These are phyloP conservation scores for Peribatodes rhomboidaria DNA, from an alignment of 2,888 invertebrate genomes.

Conservation along the genomic window DNA sequence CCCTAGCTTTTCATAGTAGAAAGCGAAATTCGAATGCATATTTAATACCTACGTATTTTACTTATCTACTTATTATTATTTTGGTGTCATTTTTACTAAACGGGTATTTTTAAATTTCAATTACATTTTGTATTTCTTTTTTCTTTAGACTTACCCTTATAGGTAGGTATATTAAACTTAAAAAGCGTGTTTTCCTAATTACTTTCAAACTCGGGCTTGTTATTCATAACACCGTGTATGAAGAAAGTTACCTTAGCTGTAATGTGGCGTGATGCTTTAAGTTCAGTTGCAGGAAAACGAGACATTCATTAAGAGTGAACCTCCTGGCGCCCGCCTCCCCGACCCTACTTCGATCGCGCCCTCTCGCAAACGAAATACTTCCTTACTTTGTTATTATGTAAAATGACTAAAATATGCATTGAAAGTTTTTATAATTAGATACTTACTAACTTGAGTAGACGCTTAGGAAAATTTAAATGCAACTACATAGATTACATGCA, in stretches of 20 bases:
- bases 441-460: not conserved
- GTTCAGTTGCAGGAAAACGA: slow-evolving; percentile 42
- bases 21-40: not conserved
- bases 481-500: not conserved
- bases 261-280: slow-evolving; percentile 36
- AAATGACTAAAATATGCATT: slow-evolving; percentile 17
- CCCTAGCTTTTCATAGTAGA: not conserved
- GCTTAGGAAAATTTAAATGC: slow-evolving; percentile 4
- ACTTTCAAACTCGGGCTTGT: not conserved
- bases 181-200: not conserved
- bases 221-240: not conserved
- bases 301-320: slow-evolving; percentile 44
- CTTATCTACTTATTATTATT: not conserved
- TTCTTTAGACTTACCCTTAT: too few species aligned
- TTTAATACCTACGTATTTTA: not conserved
- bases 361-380: slow-evolving; percentile 40
- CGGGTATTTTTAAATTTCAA: too few species aligned
- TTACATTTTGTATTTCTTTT: not conserved
- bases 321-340: slow-evolving; percentile 43
- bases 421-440: slow-evolving; percentile 19
- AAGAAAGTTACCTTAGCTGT: slow-evolving; percentile 14
- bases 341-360: slow-evolving; percentile 34
- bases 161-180: too few species aligned
- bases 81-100: too few species aligned
- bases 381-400: slow-evolving; percentile 27